A percentile compares a stretch with the other conserved stretches of the same genome.
Conservation (phyloP, 1,140 invertebrate species). For the Aphelenchoides besseyi region DNA sequence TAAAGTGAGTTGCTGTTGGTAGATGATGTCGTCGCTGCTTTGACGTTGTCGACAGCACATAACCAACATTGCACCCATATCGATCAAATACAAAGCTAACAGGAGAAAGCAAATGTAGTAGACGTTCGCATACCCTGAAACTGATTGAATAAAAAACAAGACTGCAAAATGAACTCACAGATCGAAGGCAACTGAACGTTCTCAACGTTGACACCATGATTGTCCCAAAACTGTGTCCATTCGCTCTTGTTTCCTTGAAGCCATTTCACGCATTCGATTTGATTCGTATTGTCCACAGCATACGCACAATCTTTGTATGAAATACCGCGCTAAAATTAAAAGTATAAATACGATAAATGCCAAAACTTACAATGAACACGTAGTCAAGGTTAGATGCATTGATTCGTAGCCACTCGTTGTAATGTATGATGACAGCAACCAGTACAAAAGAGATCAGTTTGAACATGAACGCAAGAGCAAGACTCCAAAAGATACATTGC, state of each 20-base stretch:
- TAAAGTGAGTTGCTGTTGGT: background rate
- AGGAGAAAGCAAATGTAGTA: conserved; percentile 19
- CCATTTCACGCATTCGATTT: conserved; percentile 1
- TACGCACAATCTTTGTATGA: conserved; percentile 5
- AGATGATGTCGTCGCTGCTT: background rate
- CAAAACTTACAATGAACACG: conserved; percentile 4
- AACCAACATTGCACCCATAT: conserved; percentile 6
- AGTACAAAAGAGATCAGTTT: conserved; percentile 1
- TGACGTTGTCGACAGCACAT: conserved; percentile 5
- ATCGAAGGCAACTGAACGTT: background rate
- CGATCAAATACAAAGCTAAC: background rate
- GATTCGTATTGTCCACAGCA: background rate
- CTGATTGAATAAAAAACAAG: background rate
- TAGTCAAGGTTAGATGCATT: background rate
- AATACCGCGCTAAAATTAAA: background rate
- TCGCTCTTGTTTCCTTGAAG: background rate
- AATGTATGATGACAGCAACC: background rate
- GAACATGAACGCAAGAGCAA: conserved; percentile 8
- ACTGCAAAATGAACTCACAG: background rate
- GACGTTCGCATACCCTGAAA: conserved; percentile 7
- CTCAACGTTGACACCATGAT: background rate
- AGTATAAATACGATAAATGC: background rate
- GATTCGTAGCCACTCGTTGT: conserved; percentile 12
- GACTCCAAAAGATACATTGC: conserved; percentile 15
- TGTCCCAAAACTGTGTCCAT: background rate